Conservation (phyloP, 2,797 vertebrate genomes). For the Thunnus albacares region DNA sequence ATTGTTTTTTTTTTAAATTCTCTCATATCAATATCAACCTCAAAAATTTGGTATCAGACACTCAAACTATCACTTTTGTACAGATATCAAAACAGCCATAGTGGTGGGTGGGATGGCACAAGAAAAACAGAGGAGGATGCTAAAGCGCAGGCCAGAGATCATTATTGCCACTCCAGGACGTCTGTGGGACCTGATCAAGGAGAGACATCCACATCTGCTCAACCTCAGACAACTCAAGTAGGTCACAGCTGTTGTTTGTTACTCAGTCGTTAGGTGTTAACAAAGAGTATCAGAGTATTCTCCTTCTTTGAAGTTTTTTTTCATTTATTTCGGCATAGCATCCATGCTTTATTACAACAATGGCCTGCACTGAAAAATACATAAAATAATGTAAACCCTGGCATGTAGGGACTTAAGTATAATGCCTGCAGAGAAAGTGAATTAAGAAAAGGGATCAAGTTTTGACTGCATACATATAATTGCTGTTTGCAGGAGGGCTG, state of each 20-base stretch:
- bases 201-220: conserved; percentile 91
- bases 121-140: conserved; percentile 93
- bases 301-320: no score
- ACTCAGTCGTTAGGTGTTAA: background rate
- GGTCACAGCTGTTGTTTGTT: conserved; percentile 12
- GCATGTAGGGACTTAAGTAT: background rate
- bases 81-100: conserved; percentile 94
- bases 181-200: conserved; percentile 94
- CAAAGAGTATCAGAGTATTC: no score
- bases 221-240: conserved; percentile 92
- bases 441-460: background rate
- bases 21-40: no score
- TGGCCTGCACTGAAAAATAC: background rate
- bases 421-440: background rate
- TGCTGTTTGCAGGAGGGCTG: background rate
- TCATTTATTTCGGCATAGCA: no score
- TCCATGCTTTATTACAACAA: background rate
- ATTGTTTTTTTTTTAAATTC: background rate
- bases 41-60: background rate
- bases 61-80: conserved; percentile 22
- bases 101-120: conserved; percentile 96
- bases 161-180: conserved; percentile 96
- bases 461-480: background rate
- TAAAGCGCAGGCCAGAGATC: conserved; percentile 93
- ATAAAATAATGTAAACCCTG: background rate